Percentiles rank a stretch among this genome's conserved stretches.
phyloP scores from a whole-genome alignment of 2,797 vertebrate species.

The Phoebastria nigripes region DNA sequence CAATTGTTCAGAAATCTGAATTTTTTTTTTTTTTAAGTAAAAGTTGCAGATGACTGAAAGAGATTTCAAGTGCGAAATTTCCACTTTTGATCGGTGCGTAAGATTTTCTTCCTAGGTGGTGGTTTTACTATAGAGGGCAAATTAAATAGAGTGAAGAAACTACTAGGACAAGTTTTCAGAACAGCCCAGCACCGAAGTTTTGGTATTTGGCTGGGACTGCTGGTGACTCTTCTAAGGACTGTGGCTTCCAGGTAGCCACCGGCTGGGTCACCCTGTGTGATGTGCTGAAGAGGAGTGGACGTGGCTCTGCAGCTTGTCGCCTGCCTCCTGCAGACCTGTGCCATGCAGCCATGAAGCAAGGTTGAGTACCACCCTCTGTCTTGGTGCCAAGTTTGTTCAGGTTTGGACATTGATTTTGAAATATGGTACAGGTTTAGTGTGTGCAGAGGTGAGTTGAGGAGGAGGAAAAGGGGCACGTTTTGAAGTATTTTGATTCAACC shows the following conservation, averaged over 20 bases:
- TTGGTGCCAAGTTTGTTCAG: background rate
- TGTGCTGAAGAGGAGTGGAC: background rate
- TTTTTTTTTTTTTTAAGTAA: accelerated
- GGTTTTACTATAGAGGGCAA: background rate
- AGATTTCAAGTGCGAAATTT: background rate
- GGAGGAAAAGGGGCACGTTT: accelerated
- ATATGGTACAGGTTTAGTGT: background rate
- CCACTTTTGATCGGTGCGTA: background rate
- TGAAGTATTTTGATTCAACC: background rate
- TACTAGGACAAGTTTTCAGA: background rate
- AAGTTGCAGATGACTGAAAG: background rate
- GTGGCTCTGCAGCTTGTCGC: background rate
- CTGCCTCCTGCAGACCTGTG: background rate
- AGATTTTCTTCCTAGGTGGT: background rate
- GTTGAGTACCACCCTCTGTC: background rate
- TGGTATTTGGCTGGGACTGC: background rate
- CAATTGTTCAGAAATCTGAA: background rate
- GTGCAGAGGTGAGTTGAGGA: background rate
- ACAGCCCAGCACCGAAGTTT: background rate
- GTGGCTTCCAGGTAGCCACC: background rate
- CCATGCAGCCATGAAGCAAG: background rate
- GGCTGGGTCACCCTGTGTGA: background rate
- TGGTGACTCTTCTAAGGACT: background rate
- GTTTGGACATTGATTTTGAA: background rate
- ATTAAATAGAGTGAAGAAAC: background rate